A percentile compares a stretch with the other conserved stretches of the same genome.
Conservation (phyloP, 2,888 invertebrate species). For the Hypselothyrea guttata region DNA sequence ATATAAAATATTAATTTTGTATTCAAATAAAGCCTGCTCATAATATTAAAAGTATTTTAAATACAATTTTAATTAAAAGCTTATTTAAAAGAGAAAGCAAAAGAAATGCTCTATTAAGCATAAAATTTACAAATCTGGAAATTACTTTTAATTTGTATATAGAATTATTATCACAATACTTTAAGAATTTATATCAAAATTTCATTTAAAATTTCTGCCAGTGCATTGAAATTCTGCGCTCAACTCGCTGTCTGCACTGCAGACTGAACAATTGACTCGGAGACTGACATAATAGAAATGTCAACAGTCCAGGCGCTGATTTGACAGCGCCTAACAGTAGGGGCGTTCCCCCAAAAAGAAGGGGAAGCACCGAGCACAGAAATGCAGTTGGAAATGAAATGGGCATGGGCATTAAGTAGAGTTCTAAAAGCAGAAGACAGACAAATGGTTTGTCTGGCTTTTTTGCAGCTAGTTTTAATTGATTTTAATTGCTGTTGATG, state of each 20-base stretch:
- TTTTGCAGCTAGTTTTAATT: constrained; percentile 52
- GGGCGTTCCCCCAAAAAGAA: not conserved
- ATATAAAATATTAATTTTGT: no score
- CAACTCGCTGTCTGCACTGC: constrained; percentile 17
- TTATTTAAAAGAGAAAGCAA: no score
- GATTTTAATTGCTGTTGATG: constrained; percentile 73
- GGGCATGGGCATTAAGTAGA: constrained; percentile 2
- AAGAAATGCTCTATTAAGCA: no score
- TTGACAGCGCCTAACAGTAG: constrained; percentile 51
- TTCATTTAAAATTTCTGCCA: no score
- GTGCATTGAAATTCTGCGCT: not conserved
- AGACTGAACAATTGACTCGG: constrained; percentile 55
- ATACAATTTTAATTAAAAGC: no score
- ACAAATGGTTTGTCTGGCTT: constrained; percentile 47
- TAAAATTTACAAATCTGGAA: no score
- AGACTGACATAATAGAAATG: constrained; percentile 80
- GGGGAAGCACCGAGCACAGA: not conserved
- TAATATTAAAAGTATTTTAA: no score
- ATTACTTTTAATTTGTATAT: no score
- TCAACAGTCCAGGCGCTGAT: constrained; percentile 65
- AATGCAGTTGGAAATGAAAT: not conserved
- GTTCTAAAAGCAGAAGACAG: constrained; percentile 1
- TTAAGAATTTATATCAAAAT: no score
- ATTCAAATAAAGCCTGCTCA: no score
- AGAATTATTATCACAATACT: no score